Evolutionary conservation across 2,113 vertebrate species (phyloP).

Genomic region (Fulmarus glacialis): DNA sequence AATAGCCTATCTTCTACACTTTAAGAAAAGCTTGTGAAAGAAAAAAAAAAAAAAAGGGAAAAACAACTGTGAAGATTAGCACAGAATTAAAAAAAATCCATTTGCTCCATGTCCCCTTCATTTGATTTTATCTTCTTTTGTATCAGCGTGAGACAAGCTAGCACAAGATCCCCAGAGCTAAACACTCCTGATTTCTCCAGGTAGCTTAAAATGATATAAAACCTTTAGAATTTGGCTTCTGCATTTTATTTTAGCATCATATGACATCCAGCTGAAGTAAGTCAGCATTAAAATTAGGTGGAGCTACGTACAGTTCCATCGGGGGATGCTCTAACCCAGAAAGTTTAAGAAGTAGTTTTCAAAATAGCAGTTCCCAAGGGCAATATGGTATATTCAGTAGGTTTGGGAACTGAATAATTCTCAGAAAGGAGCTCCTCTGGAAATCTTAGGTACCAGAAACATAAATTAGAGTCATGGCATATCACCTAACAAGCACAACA

Average conservation of each 20-base stretch:
- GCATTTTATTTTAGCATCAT: background rate
- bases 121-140: background rate
- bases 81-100: background rate
- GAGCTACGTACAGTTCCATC: background rate
- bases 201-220: background rate
- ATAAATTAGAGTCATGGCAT: background rate
- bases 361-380: background rate
- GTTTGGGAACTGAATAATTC: background rate
- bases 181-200: background rate
- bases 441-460: background rate
- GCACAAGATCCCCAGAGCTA: background rate
- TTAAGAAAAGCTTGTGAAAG: background rate
- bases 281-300: background rate
- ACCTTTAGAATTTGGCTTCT: background rate
- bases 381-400: background rate
- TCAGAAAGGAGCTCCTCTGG: background rate
- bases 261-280: background rate
- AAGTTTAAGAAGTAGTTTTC: background rate
- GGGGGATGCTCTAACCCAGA: background rate
- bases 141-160: background rate
- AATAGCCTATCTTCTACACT: background rate
- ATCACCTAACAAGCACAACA: background rate
- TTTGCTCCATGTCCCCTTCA: background rate
- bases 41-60: too few species aligned
- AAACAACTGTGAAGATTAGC: background rate